phyloP scores from a whole-genome alignment of 2,797 vertebrate species.

The Yasuhikotakia modesta region DNA sequence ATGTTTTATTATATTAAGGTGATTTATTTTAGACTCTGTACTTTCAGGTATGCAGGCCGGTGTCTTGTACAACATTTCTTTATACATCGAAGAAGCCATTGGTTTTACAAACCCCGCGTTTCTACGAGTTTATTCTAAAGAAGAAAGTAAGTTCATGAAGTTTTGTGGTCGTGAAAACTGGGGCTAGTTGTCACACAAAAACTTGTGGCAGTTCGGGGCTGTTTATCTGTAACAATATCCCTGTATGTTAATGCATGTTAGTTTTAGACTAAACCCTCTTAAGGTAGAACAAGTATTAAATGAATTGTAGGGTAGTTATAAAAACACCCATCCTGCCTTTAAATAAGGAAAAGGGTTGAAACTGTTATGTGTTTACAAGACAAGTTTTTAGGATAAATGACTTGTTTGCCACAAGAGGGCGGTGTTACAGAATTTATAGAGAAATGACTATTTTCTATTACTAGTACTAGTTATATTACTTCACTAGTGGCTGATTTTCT shows the following conservation, averaged over 20 bases:
- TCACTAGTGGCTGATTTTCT: too few relatives aligned
- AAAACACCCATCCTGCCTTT: too few relatives aligned
- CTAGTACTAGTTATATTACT: too few relatives aligned
- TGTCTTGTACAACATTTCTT: slow-evolving; percentile 66
- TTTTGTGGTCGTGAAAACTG: background rate
- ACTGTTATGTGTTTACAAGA: background rate
- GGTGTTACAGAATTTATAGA: background rate
- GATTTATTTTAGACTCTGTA: slow-evolving; percentile 1
- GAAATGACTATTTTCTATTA: background rate
- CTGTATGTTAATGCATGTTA: too few relatives aligned
- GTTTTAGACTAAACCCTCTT: background rate
- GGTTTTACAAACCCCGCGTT: slow-evolving; percentile 72
- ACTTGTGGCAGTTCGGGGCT: background rate
- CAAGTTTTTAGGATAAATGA: background rate
- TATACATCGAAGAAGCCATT: slow-evolving; percentile 75
- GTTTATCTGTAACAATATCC: background rate
- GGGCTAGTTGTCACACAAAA: background rate
- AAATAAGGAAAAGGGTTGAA: too few relatives aligned
- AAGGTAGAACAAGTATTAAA: too few relatives aligned
- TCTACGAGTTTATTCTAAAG: slow-evolving; percentile 66
- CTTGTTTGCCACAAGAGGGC: slow-evolving; percentile 16
- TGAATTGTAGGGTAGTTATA: too few relatives aligned
- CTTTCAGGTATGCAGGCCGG: slow-evolving; percentile 72
- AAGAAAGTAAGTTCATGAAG: slow-evolving; percentile 71
- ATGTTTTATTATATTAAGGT: background rate